Conservation (phyloP, 2,797 vertebrate genomes). For the Microctenopoma stevenorrisi region DNA sequence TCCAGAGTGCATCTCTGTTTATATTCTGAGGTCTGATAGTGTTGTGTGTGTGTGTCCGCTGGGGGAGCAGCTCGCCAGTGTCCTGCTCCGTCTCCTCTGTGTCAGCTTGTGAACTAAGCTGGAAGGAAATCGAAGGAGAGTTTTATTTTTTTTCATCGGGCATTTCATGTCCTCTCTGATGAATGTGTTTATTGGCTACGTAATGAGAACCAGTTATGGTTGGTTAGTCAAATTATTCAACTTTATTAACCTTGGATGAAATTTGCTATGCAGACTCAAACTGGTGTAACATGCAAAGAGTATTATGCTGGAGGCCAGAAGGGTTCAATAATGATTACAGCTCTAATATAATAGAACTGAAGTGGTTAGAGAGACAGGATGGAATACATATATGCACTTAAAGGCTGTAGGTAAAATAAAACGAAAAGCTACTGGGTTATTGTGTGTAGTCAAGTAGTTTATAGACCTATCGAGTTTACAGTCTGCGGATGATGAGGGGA, state of each 20-base stretch:
- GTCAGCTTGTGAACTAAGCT: conserved; percentile 49
- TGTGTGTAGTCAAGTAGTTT: conserved; percentile 82
- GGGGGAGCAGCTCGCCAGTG: conserved; percentile 17
- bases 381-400: conserved; percentile 78
- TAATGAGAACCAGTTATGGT: conserved; percentile 91
- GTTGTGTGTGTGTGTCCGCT: conserved; percentile 12
- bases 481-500: conserved; percentile 75
- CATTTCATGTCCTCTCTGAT: conserved; percentile 89
- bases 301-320: conserved; percentile 85
- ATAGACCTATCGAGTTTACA: conserved; percentile 79
- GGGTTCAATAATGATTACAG: conserved; percentile 90
- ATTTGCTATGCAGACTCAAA: conserved; percentile 88
- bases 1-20: conserved; percentile 63
- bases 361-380: conserved; percentile 68
- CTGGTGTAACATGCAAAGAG: conserved; percentile 87
- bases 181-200: conserved; percentile 93
- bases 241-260: conserved; percentile 94
- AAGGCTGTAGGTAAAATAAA: conserved; percentile 74
- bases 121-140: conserved; percentile 80
- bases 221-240: conserved; percentile 97
- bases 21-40: conserved; percentile 46
- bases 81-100: conserved; percentile 40
- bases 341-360: conserved; percentile 80
- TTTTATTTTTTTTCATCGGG: conserved; percentile 69
- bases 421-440: conserved; percentile 70